phyloP scores from a whole-genome alignment of 2,888 invertebrate genomes.

The Nomada ruficornis region DNA sequence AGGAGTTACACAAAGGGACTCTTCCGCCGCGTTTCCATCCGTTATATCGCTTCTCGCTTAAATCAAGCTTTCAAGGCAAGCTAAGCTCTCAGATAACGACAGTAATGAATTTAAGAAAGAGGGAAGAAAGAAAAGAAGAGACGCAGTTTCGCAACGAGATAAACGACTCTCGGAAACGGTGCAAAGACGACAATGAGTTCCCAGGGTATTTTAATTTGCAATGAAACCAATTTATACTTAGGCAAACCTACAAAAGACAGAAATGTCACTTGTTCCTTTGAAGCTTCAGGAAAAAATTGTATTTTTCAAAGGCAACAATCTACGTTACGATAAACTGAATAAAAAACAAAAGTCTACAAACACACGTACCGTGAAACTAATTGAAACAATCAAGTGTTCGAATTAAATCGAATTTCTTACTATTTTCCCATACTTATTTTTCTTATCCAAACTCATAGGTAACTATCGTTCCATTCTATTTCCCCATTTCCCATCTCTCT shows the following conservation, averaged over 20 bases:
- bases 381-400: neutral
- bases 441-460: no score
- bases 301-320: neutral
- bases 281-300: no score
- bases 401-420: no score
- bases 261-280: no score
- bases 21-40: conserved; percentile 26
- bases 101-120: conserved; percentile 49
- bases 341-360: neutral
- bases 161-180: neutral
- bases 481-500: neutral
- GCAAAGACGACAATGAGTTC: conserved; percentile 11
- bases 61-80: conserved; percentile 42
- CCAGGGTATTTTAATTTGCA: neutral
- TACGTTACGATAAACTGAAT: neutral
- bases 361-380: neutral
- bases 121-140: conserved; percentile 1
- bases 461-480: neutral
- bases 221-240: no score
- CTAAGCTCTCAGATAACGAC: conserved; percentile 38
- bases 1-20: conserved; percentile 21
- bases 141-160: conserved; percentile 15
- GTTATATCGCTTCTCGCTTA: conserved; percentile 38
- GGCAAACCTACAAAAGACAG: no score
- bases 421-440: no score